Base-by-base conservation (phyloP, 2,888 invertebrate genomes). In the Callosobruchus maculatus region DNA sequence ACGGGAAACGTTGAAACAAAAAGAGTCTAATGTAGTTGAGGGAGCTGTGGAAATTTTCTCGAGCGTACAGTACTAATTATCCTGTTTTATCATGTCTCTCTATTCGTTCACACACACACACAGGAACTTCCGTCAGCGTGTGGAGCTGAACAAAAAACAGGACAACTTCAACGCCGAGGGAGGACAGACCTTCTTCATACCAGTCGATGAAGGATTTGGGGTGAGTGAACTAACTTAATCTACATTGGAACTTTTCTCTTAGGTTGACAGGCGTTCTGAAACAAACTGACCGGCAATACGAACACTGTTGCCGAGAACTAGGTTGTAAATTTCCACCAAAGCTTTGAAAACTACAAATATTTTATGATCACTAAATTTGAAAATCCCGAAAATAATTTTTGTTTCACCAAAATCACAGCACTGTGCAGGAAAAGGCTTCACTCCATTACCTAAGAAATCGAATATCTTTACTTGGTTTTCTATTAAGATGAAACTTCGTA, bases 201-300 rank as follows among this genome's bases (percentile, higher is more conserved):
- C 97, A 7, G 93, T 97, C 69, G 96, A 97, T 86, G 94, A 95
- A 85, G 96, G 95, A 75, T 95, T 96, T 83, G 93, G 93, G 91
- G 96, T 96, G 88, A 88, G 77, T 68, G 21, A 22, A 49, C 49
- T 13, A 49, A 49, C 49, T 13, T 13, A 18, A 4, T 26, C 26
- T 1, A 13, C 13, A 0, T 13, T 49, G 49, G 26, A 49, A 49
- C 49, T 49, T 49, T 49, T 49, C 18, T 18, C 13, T 49, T 49
- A 2, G 2, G 7, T 26, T 26, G 2, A 2, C 7, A 26, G 26
- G 7, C 7, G 26, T 26, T 26, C 26, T 26, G 26, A 7, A n/a
- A n/a, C n/a, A n/a, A n/a, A n/a, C n/a, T n/a, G 26, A 2, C 26
- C 26, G 26, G 7, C 26, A 26, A 26, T 4, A 26, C 7, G 26